Evolutionary conservation across 2,797 vertebrate species (phyloP).

Genomic region (Aeoliscus strigatus): DNA sequence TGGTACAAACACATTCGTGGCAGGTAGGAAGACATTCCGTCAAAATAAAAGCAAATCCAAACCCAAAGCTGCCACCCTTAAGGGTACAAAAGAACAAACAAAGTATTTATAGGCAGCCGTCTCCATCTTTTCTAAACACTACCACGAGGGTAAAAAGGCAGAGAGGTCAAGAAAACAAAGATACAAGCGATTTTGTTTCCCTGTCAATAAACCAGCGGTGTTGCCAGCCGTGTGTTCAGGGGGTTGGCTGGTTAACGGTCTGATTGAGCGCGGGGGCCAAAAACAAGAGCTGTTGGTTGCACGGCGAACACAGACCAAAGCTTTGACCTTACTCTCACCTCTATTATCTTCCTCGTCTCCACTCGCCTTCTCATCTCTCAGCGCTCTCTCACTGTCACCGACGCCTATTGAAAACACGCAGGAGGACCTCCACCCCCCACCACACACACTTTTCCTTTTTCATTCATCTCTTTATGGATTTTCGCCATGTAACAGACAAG

Average conservation of each 20-base stretch:
- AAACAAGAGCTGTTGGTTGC: constrained; percentile 63
- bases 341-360: constrained; percentile 64
- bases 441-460: constrained; percentile 6
- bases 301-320: constrained; percentile 44
- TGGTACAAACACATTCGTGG: too few relatives aligned
- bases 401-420: constrained; percentile 51
- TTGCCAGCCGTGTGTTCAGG: constrained; percentile 31
- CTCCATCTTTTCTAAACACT: constrained; percentile 36
- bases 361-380: constrained; percentile 59
- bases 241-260: constrained; percentile 55
- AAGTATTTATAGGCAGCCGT: constrained; percentile 17
- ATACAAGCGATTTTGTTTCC: constrained; percentile 33
- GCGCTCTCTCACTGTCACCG: constrained; percentile 46
- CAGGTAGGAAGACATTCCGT: too few relatives aligned
- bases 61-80: neutral
- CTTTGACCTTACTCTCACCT: constrained; percentile 68
- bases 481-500: constrained; percentile 30
- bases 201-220: constrained; percentile 56
- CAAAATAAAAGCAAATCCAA: constrained; percentile 1
- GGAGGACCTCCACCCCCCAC: constrained; percentile 28
- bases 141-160: constrained; percentile 22
- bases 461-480: constrained; percentile 24
- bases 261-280: constrained; percentile 58
- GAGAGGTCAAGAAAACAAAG: constrained; percentile 37
- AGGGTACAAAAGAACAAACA: constrained; percentile 20